Conservation (phyloP, 2,113 vertebrate genomes). For the Dromaius novaehollandiae region DNA sequence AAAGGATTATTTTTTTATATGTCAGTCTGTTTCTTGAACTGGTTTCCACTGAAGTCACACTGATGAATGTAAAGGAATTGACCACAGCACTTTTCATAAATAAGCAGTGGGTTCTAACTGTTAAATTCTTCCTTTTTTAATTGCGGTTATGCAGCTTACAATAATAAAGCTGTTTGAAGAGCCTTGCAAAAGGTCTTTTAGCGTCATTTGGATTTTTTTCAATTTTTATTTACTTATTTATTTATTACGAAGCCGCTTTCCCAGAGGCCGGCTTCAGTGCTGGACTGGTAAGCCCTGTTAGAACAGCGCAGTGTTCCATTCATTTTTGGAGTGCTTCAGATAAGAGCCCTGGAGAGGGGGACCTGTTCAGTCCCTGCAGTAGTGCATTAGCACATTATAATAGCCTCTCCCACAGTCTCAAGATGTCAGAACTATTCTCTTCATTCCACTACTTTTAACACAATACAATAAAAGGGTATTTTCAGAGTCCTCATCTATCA, state of each 20-base stretch:
- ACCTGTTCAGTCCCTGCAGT: not conserved
- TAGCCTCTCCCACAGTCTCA: constrained; percentile 35
- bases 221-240: not conserved
- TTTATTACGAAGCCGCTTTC: constrained; percentile 18
- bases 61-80: not conserved
- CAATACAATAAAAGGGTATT: not conserved
- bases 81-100: not conserved
- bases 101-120: not conserved
- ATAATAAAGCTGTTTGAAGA: constrained; percentile 40
- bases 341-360: constrained; percentile 30
- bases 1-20: not conserved
- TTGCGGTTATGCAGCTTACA: not conserved
- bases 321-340: not conserved
- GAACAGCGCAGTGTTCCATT: constrained; percentile 4
- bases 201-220: constrained; percentile 14
- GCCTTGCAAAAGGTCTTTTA: not conserved
- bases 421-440: constrained; percentile 4
- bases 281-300: not conserved
- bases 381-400: not conserved
- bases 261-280: not conserved
- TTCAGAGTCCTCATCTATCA: constrained; percentile 15
- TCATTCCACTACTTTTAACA: not conserved
- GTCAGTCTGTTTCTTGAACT: not conserved
- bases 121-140: not conserved
- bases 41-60: not conserved